Conservation (phyloP, 2,113 vertebrate species). For the Vombatus ursinus region DNA sequence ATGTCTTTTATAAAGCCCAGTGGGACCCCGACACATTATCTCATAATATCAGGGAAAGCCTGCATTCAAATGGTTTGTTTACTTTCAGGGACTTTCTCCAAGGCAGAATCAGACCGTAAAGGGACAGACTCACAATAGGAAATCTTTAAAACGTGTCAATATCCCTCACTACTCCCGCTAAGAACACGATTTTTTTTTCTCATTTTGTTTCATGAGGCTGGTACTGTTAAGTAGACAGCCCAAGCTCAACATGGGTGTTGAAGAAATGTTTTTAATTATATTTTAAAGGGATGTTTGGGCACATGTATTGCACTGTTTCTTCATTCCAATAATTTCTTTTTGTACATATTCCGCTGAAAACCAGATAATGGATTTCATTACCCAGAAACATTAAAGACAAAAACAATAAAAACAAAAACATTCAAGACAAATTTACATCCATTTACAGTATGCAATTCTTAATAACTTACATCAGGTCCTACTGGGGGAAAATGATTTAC, state of each 20-base stretch:
- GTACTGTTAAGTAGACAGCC: conserved; percentile 58
- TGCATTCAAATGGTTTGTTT: background rate
- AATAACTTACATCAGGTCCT: conserved; percentile 57
- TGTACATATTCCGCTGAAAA: conserved; percentile 39
- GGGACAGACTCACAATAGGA: conserved; percentile 70
- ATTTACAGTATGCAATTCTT: conserved; percentile 32
- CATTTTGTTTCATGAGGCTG: conserved; percentile 37
- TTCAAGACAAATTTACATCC: background rate
- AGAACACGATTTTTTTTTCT: conserved; percentile 55
- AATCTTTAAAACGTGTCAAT: background rate
- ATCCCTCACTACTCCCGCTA: conserved; percentile 51
- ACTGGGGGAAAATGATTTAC: conserved; percentile 18
- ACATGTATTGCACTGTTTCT: conserved; percentile 32
- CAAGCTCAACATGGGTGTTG: conserved; percentile 14
- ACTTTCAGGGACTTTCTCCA: background rate
- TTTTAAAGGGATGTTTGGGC: conserved; percentile 57
- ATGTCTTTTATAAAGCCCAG: background rate
- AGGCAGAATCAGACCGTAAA: conserved; percentile 70
- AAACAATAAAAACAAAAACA: background rate
- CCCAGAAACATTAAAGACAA: conserved; percentile 48
- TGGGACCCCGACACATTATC: background rate
- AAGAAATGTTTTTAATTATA: conserved; percentile 61
- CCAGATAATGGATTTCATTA: conserved; percentile 67
- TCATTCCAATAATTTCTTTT: conserved; percentile 41
- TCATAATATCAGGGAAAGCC: background rate